Evolutionary conservation across 2,113 vertebrate genomes (phyloP), one percentile per base, ranked within the genome.

Genomic region (Percina caprodes): DNA sequence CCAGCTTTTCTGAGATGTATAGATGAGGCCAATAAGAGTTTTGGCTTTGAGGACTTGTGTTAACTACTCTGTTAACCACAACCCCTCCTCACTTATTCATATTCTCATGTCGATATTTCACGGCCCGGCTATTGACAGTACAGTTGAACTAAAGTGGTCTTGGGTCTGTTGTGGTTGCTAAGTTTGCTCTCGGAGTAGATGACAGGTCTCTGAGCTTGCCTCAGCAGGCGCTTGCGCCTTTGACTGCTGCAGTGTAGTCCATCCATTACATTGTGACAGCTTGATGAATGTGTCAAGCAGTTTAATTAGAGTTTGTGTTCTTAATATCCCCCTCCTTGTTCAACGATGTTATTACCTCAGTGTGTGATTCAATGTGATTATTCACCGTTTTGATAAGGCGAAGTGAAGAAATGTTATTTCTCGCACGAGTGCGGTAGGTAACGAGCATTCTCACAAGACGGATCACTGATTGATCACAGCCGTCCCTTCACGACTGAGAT

Each of bases 221-320:
- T 19, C 70, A 72, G 55, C 63, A 39, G 24, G 56, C 59, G 3
- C 49, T 75, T 5, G 18, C 4, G 21, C 70, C 63, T 83, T 35
- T 54, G 69, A 73, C 66, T 24, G 2, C 62, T 13, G 14, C 26
- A 2, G 45, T 21, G 45, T 60, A 79, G 73, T 86, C 80, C 61
- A 82, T 78, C 82, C 61, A 58, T 74, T n/a, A 55, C 30, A 5
- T 33, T 3, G 45, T 76, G 86, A 80, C 89, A 77, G 67, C 67
- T 77, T 89, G 84, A 88, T 74, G 54, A 81, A 73, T 74, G 83
- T 59, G 66, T 66, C 69, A 70, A 39, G 19, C 69, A 45, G 33
- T 89, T 90, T 90, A 84, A 92, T 91, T 87, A 80, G 48, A 85
- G 66, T 69, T 68, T 67, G 58, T 77, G 24, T 69, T 79, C 51